phyloP scores from a whole-genome alignment of 2,888 invertebrate genomes.

The Metacarcinus magister region DNA sequence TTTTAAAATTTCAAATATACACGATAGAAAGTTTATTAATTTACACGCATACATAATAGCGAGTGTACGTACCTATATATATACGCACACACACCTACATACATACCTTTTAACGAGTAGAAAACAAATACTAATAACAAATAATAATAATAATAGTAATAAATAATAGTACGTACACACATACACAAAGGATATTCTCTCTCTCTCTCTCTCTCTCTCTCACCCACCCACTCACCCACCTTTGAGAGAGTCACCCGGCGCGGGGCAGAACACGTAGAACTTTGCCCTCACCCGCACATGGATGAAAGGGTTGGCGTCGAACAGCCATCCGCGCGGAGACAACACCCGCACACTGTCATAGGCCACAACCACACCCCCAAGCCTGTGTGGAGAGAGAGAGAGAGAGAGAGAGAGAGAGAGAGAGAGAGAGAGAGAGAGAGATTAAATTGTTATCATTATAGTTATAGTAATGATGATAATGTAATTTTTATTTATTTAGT shows the following conservation, averaged over 20 bases:
- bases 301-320: constrained; percentile 88
- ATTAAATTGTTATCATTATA: background rate
- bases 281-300: constrained; percentile 89
- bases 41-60: too few relatives aligned
- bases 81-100: too few relatives aligned
- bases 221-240: constrained; percentile 84
- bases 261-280: constrained; percentile 89
- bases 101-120: too few relatives aligned
- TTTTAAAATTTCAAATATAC: too few relatives aligned
- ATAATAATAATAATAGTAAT: too few relatives aligned
- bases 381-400: constrained; percentile 85
- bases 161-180: too few relatives aligned
- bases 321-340: constrained; percentile 87
- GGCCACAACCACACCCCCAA: constrained; percentile 89
- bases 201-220: too few relatives aligned
- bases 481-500: too few relatives aligned
- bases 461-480: background rate
- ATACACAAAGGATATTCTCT: too few relatives aligned
- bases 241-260: constrained; percentile 87
- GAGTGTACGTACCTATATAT: too few relatives aligned
- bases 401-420: background rate
- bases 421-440: background rate
- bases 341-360: constrained; percentile 88
- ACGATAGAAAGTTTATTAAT: too few relatives aligned
- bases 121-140: too few relatives aligned